Conservation (phyloP, 2,888 invertebrate species). For the Autographa gamma region DNA sequence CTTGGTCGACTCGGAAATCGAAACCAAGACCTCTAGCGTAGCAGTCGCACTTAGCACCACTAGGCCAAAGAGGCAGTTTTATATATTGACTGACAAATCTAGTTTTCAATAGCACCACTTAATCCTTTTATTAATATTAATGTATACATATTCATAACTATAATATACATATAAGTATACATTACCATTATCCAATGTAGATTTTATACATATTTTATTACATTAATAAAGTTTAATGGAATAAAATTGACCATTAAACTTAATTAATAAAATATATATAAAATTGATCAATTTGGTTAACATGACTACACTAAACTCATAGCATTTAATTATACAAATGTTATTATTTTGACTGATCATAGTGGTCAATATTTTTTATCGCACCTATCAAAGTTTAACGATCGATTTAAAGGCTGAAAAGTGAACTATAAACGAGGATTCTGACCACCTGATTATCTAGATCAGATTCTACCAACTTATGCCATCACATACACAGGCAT, state of each 20-base stretch:
- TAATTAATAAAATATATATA: background rate
- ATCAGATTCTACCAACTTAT: background rate
- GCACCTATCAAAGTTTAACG: background rate
- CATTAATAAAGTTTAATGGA: background rate
- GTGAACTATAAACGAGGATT: background rate
- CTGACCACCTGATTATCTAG: background rate
- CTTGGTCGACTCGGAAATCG: no score
- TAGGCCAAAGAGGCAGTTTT: no score
- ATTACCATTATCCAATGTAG: background rate
- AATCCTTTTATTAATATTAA: no score
- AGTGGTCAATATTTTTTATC: background rate
- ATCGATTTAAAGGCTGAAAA: background rate
- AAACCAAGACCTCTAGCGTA: no score
- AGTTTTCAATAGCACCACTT: no score
- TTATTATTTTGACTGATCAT: background rate
- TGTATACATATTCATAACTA: no score
- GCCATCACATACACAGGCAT: conserved; percentile 4
- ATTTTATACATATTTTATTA: background rate
- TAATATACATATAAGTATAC: no score
- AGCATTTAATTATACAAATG: background rate
- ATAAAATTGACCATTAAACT: background rate
- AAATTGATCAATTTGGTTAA: background rate
- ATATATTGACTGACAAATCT: no score
- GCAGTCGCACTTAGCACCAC: no score
- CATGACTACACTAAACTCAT: background rate